Percentiles rank a stretch among this genome's conserved stretches.
These are phyloP conservation scores for Periplaneta americana DNA, from an alignment of 1,140 invertebrate genomes.

Conservation along the genomic window DNA sequence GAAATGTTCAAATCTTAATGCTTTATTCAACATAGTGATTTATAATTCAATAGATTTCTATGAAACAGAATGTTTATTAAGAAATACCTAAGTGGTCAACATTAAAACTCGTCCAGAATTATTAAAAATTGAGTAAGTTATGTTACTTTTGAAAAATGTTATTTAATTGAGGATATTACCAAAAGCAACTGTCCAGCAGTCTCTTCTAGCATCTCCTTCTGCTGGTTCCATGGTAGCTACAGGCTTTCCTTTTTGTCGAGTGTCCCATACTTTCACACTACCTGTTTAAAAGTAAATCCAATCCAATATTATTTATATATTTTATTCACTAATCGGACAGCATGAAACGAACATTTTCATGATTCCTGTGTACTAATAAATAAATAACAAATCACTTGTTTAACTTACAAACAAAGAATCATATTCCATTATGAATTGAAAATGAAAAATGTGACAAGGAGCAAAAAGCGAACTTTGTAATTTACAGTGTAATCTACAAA, in stretches of 20 bases:
- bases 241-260: slow-evolving; percentile 79
- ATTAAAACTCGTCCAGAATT: background rate
- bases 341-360: too few relatives aligned
- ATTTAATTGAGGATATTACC: slow-evolving; percentile 46
- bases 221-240: slow-evolving; percentile 83
- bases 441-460: too few relatives aligned
- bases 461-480: too few relatives aligned
- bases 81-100: background rate
- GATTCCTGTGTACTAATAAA: too few relatives aligned
- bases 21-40: too few relatives aligned
- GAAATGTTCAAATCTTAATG: too few relatives aligned
- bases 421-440: too few relatives aligned
- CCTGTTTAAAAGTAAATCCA: slow-evolving; percentile 40
- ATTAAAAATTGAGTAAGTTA: slow-evolving; percentile 1
- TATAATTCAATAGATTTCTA: background rate
- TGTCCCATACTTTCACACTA: slow-evolving; percentile 93
- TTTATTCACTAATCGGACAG: too few relatives aligned
- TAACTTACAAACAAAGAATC: too few relatives aligned
- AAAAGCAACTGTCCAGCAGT: slow-evolving; percentile 86
- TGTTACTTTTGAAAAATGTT: background rate
- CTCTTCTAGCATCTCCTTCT: slow-evolving; percentile 53
- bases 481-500: too few relatives aligned
- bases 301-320: too few relatives aligned
- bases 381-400: too few relatives aligned
- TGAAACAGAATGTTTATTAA: background rate